phyloP scores from a whole-genome alignment of 35 echinoderm and acorn worm species.

The Apostichopus parvimensis region DNA sequence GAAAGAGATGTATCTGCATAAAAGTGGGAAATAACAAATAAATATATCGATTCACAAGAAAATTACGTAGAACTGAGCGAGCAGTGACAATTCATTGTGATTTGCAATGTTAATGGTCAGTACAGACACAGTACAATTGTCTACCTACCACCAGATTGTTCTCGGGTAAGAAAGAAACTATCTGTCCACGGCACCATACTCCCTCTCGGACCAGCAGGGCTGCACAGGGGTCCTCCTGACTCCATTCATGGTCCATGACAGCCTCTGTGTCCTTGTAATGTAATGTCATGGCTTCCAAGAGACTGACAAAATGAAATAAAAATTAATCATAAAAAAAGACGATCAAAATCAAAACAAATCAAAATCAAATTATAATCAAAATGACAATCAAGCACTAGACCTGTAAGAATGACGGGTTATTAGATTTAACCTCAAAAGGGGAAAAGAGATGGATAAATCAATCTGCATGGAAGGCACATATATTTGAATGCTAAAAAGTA shows the following conservation, averaged over 20 bases:
- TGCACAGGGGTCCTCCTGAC: conserved; percentile 60
- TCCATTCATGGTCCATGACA: conserved; percentile 63
- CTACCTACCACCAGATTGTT: conserved; percentile 73
- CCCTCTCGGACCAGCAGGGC: conserved; percentile 72
- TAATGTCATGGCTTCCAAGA: conserved; percentile 73
- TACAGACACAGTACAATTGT: no score
- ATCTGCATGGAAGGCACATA: neutral
- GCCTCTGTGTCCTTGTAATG: conserved; percentile 60
- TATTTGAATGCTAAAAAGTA: no score
- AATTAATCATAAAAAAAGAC: neutral
- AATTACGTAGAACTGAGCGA: no score
- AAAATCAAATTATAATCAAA: neutral
- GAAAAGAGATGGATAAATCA: no score
- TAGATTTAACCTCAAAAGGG: no score
- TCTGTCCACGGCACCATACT: conserved; percentile 71
- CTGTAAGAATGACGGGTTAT: no score
- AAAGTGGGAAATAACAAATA: no score
- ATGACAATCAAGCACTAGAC: neutral
- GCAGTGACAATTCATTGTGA: no score
- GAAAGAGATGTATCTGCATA: no score
- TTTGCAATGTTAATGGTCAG: no score
- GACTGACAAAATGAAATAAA: conserved; percentile 35
- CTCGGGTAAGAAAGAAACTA: conserved; percentile 72
- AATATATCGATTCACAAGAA: no score
- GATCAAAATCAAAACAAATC: neutral